A percentile compares a stretch with the other conserved stretches of the same genome.
phyloP scores from a whole-genome alignment of 2,888 invertebrate species.

The Andrena praecox region DNA sequence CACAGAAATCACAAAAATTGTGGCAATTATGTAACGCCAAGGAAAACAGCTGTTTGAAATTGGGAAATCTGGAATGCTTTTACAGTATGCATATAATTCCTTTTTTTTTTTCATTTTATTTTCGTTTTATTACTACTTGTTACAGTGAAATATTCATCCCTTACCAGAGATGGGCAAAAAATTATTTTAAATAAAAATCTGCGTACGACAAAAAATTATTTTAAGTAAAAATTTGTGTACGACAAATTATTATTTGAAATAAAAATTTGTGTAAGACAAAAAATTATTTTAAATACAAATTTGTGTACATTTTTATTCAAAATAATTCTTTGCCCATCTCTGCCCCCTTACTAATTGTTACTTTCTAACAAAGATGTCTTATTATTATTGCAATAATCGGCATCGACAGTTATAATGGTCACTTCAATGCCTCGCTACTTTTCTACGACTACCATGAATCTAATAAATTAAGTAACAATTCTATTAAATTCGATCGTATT shows the following conservation, averaged over 20 bases:
- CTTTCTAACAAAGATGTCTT: not conserved
- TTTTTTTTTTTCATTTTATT: not conserved
- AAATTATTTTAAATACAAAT: no score
- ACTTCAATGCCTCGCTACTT: not conserved
- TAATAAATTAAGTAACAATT: not conserved
- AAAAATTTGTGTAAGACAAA: no score
- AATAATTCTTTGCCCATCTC: no score
- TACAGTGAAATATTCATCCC: not conserved
- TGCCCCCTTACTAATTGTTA: not conserved
- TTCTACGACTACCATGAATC: not conserved
- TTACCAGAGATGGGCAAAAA: no score
- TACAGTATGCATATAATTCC: not conserved
- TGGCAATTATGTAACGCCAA: slow-evolving; percentile 24
- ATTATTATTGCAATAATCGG: not conserved
- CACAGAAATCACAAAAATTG: not conserved
- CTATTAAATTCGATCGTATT: not conserved
- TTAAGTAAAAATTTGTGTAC: no score
- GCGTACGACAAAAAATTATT: no score
- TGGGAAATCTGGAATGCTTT: not conserved
- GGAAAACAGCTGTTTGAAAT: not conserved
- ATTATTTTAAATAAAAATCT: no score
- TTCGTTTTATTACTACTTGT: not conserved
- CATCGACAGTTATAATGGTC: not conserved
- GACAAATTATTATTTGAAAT: no score
- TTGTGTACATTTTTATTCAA: no score